These are phyloP conservation scores for Wiebesia pumilae DNA, from an alignment of 1,140 invertebrate genomes.

Conservation along the genomic window DNA sequence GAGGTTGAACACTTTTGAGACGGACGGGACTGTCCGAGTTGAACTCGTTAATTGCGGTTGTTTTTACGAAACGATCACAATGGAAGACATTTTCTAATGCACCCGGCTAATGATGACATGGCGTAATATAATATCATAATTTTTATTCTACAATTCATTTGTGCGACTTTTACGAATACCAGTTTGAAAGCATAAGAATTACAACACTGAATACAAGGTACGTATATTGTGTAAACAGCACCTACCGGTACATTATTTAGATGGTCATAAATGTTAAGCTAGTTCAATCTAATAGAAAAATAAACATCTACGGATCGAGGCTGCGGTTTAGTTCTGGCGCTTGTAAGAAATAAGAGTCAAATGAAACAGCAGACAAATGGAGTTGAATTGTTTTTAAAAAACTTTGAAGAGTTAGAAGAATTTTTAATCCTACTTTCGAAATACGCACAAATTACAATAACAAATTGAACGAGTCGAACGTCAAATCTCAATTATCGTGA, in stretches of 20 bases:
- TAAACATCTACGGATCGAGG: neutral
- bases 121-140: neutral
- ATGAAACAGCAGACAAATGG: neutral
- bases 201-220: conserved; percentile 1
- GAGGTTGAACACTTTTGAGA: neutral
- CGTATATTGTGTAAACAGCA: conserved; percentile 2
- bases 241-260: neutral
- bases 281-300: neutral
- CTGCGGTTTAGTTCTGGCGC: neutral
- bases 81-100: neutral
- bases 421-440: neutral
- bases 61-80: neutral
- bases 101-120: neutral
- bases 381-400: neutral
- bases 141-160: neutral
- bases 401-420: neutral
- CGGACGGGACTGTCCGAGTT: neutral
- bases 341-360: neutral
- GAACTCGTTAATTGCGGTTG: neutral
- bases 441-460: neutral
- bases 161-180: neutral
- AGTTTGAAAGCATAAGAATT: neutral
- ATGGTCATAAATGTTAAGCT: neutral
- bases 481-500: too few species aligned
- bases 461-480: too few species aligned